A percentile compares a stretch with the other conserved stretches of the same genome.
Evolutionary conservation across 2,888 invertebrate genomes (phyloP).

Genomic region (Gasteruption jaculator): DNA sequence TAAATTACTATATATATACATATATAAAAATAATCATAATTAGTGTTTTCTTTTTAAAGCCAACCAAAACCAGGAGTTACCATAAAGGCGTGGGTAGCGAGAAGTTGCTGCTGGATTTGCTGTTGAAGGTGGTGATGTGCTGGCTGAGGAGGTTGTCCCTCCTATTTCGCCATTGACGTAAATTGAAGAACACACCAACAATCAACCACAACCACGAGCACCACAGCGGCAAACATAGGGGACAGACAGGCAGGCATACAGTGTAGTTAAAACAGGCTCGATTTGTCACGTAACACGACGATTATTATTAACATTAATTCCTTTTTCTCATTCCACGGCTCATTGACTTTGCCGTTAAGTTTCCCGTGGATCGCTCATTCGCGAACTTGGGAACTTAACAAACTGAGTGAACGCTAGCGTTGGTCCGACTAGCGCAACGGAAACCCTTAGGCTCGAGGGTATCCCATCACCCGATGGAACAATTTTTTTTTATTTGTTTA

Average conservation of each 20-base stretch:
- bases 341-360: too few relatives aligned
- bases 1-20: conserved; percentile 11
- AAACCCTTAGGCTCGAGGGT: too few relatives aligned
- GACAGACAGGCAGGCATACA: conserved; percentile 53
- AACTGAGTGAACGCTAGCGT: too few relatives aligned
- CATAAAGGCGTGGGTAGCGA: conserved; percentile 53
- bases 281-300: conserved; percentile 40
- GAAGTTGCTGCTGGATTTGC: conserved; percentile 53
- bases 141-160: conserved; percentile 50
- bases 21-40: conserved; percentile 33
- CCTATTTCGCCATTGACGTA: conserved; percentile 50
- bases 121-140: conserved; percentile 52
- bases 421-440: too few relatives aligned
- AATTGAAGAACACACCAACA: conserved; percentile 53
- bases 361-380: too few relatives aligned
- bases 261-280: conserved; percentile 48
- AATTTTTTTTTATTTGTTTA: too few relatives aligned
- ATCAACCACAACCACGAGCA: conserved; percentile 53
- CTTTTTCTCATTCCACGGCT: too few relatives aligned
- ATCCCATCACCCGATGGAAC: too few relatives aligned
- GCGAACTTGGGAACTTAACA: too few relatives aligned
- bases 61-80: conserved; percentile 53
- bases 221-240: conserved; percentile 52
- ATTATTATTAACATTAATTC: too few relatives aligned
- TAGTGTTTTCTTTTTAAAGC: conserved; percentile 52